Evolutionary conservation across 2,888 invertebrate species (phyloP).

Genomic region (Epinotia nisella): DNA sequence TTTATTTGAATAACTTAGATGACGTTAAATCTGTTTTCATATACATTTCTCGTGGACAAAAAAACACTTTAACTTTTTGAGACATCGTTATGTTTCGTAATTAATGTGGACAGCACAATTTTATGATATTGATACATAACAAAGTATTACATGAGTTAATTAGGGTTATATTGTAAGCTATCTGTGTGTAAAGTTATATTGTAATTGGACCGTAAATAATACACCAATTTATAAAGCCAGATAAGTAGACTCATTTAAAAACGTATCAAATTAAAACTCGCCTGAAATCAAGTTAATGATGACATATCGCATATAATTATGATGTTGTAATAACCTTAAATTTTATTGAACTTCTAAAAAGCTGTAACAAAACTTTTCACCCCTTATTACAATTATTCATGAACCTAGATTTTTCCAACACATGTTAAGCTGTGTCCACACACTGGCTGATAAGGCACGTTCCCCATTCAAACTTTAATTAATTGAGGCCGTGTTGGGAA

Average conservation of each 20-base stretch:
- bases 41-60: too few species aligned
- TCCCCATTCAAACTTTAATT: slow-evolving; percentile 48
- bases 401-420: slow-evolving; percentile 38
- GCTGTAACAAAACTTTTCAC: not conserved
- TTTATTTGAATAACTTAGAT: too few species aligned
- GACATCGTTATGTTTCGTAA: too few species aligned
- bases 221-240: not conserved
- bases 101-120: too few species aligned
- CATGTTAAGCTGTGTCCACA: slow-evolving; percentile 46
- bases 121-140: too few species aligned
- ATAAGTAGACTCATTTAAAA: slow-evolving; percentile 6
- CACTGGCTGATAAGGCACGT: slow-evolving; percentile 48
- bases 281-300: not conserved
- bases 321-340: not conserved
- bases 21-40: too few species aligned
- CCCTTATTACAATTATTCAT: slow-evolving; percentile 32
- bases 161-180: too few species aligned
- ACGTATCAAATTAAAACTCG: slow-evolving; percentile 13
- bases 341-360: not conserved
- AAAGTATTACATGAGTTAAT: too few species aligned
- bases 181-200: too few species aligned
- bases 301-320: not conserved
- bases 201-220: too few species aligned
- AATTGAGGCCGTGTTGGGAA: slow-evolving; percentile 45
- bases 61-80: too few species aligned